Conservation (phyloP, 2,797 vertebrate species). For the Gephyroberyx darwinii region DNA sequence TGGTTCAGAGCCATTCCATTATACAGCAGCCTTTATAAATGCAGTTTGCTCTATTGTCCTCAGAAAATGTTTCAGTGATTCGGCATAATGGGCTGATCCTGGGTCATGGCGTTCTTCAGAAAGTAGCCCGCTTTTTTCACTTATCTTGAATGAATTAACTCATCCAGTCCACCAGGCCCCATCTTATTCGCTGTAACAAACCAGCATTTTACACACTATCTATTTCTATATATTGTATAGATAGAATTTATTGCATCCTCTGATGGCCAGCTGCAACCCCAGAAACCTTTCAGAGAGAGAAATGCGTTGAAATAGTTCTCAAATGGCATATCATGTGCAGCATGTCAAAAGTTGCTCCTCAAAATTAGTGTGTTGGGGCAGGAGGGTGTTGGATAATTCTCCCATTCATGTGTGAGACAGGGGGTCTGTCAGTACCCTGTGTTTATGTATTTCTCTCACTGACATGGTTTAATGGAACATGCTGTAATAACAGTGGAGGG, state of each 20-base stretch:
- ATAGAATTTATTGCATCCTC: background rate
- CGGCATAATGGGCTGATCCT: background rate
- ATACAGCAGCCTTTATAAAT: background rate
- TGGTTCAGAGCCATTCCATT: background rate
- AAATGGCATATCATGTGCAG: slow-evolving; percentile 7
- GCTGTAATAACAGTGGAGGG: slow-evolving; percentile 79
- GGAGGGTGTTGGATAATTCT: slow-evolving; percentile 58
- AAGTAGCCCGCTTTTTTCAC: too few species aligned
- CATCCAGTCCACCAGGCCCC: too few species aligned
- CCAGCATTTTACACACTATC: background rate
- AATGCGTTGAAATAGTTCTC: slow-evolving; percentile 22
- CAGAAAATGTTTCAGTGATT: background rate
- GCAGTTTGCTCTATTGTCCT: background rate
- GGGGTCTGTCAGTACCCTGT: slow-evolving; percentile 72
- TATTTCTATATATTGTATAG: background rate
- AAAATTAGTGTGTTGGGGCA: slow-evolving; percentile 45
- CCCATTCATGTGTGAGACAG: slow-evolving; percentile 60
- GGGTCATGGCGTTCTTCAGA: background rate
- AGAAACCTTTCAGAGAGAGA: slow-evolving; percentile 4
- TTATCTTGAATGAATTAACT: too few species aligned
- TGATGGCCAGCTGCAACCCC: background rate
- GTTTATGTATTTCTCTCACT: slow-evolving; percentile 76
- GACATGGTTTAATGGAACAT: slow-evolving; percentile 72
- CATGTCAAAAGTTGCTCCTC: slow-evolving; percentile 38
- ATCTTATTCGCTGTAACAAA: too few species aligned